Evolutionary conservation across 2,888 invertebrate species (phyloP), one percentile per base, ranked within the genome.

Genomic region (Lomographa bimaculata): DNA sequence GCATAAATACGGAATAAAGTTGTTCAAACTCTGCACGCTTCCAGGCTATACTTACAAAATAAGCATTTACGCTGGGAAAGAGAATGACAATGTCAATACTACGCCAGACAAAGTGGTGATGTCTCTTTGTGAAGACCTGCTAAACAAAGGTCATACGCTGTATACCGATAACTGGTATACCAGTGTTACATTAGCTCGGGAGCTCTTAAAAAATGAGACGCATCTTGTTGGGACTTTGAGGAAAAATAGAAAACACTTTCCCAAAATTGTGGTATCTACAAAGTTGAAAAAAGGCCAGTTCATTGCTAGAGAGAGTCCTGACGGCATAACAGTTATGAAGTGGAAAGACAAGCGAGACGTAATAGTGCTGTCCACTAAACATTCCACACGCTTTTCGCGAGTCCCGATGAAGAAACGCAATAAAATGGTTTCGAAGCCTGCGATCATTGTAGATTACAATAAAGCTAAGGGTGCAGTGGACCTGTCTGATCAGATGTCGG

Each of bases 141-240:
- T 61, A 3, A 46, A 49, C 11, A 54, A 54, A 49, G 56, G 58
- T 1, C 56, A 60, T 20, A 59, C 56, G 7, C 10, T 59, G n/a
- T n/a, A n/a, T n/a, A n/a, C n/a, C n/a, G n/a, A n/a, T n/a, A n/a
- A n/a, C n/a, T n/a, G n/a, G n/a, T 57, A 57, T 27, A 55, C 55
- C 20, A 60, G 58, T 49, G 14, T 64, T 7, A 46, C 51, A 11
- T 35, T 62, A 32, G 64, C 57, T 11, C 40, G 63, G 25, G 42
- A 47, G 16, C 45, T 68, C 38, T 33, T 64, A 35, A 32, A 45
- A 10, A 46, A 55, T 39, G 45, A 61, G 34, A 64, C 60, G 7
- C 57, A 66, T 52, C 41, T 65, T 24, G 45, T 60, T 33, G 66
- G 65, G 14, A 69, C 64, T 27, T 41, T 70, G 23, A 35, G 46